A percentile compares a stretch with the other conserved stretches of the same genome.
Evolutionary conservation across 2,797 vertebrate genomes (phyloP).

Genomic region (Pipistrellus nathusii): DNA sequence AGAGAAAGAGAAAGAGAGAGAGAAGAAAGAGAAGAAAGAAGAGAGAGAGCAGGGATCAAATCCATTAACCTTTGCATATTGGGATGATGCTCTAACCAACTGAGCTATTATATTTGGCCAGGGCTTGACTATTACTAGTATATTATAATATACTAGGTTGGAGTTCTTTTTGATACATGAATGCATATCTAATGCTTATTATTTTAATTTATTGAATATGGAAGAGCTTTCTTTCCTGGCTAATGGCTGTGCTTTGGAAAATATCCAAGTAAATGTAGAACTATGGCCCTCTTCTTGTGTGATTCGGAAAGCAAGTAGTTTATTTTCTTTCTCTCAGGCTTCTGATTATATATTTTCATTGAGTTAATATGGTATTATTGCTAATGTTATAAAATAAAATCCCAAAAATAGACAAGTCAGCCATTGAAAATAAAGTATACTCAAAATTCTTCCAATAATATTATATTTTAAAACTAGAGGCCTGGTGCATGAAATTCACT

Average conservation of each 20-base stretch:
- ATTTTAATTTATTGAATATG: not conserved
- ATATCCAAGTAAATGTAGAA: not conserved
- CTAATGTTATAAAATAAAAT: slow-evolving; percentile 30
- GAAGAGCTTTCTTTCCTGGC: not conserved
- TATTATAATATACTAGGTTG: not conserved
- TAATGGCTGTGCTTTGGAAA: not conserved
- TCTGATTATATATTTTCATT: slow-evolving; percentile 12
- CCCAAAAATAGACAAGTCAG: not conserved
- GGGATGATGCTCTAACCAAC: not conserved
- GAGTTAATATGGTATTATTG: not conserved
- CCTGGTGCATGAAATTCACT: no score
- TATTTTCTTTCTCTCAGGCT: not conserved
- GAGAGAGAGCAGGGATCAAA: not conserved
- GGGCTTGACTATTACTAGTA: not conserved
- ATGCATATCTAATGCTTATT: slow-evolving; percentile 18
- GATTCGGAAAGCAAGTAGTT: not conserved
- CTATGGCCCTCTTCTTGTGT: not conserved
- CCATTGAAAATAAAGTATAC: not conserved
- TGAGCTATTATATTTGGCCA: not conserved
- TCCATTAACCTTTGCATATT: not conserved
- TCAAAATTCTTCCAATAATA: not conserved
- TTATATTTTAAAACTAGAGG: not conserved
- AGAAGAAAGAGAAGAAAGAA: no score
- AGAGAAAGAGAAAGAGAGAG: no score
- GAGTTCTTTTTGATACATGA: slow-evolving; percentile 11